phyloP scores from a whole-genome alignment of 2,113 vertebrate genomes.

The Rhynchopsitta pachyrhyncha region DNA sequence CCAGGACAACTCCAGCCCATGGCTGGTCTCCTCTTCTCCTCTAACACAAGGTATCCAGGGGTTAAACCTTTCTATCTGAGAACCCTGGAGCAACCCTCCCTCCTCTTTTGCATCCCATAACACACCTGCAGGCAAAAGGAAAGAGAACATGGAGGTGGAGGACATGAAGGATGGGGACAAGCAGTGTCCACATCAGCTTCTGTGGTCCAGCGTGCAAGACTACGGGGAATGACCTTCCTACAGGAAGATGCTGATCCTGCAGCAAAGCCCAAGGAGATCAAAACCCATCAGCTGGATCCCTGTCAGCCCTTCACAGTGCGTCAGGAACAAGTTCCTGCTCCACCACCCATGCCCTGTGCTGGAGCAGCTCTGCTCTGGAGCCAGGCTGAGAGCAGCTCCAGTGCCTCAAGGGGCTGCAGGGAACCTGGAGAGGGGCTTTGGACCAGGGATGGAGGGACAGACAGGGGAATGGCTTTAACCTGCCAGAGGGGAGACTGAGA shows the following conservation, averaged over 20 bases:
- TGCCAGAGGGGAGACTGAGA: too few relatives aligned
- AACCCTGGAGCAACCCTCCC: neutral
- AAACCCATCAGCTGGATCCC: fast-evolving
- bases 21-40: neutral
- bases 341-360: neutral
- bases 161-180: neutral
- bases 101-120: neutral
- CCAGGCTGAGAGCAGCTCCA: neutral
- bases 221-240: neutral
- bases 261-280: neutral
- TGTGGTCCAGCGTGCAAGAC: neutral
- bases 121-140: neutral
- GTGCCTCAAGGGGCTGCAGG: too few relatives aligned
- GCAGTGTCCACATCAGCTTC: neutral
- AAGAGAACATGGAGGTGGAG: neutral
- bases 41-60: neutral
- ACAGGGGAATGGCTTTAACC: too few relatives aligned
- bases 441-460: too few relatives aligned
- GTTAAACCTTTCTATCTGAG: neutral
- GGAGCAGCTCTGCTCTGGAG: neutral
- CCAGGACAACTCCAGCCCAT: neutral
- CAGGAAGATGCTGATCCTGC: neutral
- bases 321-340: neutral
- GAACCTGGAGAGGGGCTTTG: too few relatives aligned
- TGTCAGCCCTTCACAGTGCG: fast-evolving